Evolutionary conservation across 2,888 invertebrate species (phyloP).

Genomic region (Fabriciana adippe): DNA sequence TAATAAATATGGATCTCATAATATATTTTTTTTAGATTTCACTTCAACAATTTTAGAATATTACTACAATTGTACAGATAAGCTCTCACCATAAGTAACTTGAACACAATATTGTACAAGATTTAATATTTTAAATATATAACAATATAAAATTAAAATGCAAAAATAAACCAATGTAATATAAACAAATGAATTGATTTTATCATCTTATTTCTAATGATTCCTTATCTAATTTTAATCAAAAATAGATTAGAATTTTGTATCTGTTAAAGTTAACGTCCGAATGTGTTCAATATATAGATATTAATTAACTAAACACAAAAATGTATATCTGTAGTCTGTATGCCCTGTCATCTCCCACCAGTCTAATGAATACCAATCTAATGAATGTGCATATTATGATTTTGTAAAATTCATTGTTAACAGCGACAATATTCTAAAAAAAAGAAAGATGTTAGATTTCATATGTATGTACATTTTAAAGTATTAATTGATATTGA

Average conservation of each 20-base stretch:
- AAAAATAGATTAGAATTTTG: conserved; percentile 42
- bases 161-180: background rate
- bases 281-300: conserved; percentile 16
- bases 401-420: too few species aligned
- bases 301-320: too few species aligned
- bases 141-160: background rate
- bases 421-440: too few species aligned
- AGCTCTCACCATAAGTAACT: background rate
- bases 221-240: conserved; percentile 38
- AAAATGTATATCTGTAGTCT: too few species aligned
- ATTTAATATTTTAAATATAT: background rate
- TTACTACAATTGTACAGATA: conserved; percentile 14
- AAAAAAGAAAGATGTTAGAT: too few species aligned
- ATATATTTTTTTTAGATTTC: too few species aligned
- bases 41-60: background rate
- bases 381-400: too few species aligned
- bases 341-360: too few species aligned
- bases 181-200: conserved; percentile 4
- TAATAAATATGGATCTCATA: too few species aligned
- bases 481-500: too few species aligned
- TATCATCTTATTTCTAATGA: conserved; percentile 31
- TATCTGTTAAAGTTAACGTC: conserved; percentile 33
- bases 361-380: too few species aligned
- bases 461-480: too few species aligned
- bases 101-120: conserved; percentile 2